Conservation (phyloP, 2,113 vertebrate genomes). For the Recurvirostra avosetta region DNA sequence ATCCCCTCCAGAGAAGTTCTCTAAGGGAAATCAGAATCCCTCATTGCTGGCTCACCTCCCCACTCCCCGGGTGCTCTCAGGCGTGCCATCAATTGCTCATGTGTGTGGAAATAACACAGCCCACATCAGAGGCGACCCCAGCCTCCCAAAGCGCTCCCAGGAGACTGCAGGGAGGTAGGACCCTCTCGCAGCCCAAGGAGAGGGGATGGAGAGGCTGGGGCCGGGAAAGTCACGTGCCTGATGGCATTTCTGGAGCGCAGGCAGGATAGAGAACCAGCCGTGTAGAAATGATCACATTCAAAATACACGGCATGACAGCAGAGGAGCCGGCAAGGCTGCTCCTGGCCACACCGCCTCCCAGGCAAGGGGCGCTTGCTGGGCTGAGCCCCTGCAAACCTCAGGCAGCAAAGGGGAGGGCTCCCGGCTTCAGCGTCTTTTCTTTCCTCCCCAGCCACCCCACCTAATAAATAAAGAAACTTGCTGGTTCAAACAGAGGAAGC, state of each 20-base stretch:
- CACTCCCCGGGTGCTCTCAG: not conserved
- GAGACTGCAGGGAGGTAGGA: not conserved
- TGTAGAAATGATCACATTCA: not conserved
- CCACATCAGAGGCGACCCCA: not conserved
- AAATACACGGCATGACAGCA: not conserved
- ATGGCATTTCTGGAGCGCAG: not conserved
- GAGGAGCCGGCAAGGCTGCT: rapidly evolving
- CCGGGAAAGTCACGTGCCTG: not conserved
- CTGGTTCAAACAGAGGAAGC: not conserved
- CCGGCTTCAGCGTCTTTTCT: not conserved
- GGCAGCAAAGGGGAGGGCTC: not conserved
- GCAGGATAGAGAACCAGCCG: rapidly evolving
- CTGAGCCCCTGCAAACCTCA: rapidly evolving
- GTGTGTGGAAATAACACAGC: not conserved
- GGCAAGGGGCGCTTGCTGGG: rapidly evolving
- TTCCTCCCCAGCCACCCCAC: not conserved
- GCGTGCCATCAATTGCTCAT: rapidly evolving
- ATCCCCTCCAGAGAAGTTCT: not conserved
- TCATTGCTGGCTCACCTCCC: not conserved
- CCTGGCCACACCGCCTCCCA: not conserved
- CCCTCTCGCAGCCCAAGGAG: not conserved
- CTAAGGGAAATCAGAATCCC: not conserved
- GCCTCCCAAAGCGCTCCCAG: not conserved
- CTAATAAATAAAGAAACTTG: not conserved
- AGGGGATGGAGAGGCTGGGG: not conserved